phyloP scores from a whole-genome alignment of 2,888 invertebrate genomes.

The Latheticus oryzae region DNA sequence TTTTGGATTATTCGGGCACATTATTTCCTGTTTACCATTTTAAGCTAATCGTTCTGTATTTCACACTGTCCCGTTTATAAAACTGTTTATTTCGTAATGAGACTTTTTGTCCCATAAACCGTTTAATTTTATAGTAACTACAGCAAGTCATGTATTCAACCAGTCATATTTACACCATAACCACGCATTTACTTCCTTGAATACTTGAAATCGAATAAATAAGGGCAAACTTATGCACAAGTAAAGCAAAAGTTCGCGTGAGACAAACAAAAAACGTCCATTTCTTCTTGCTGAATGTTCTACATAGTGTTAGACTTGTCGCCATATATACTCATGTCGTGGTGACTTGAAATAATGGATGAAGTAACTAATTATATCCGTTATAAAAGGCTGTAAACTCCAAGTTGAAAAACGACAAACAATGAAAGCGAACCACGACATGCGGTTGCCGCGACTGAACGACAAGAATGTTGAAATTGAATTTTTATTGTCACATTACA shows the following conservation, averaged over 20 bases:
- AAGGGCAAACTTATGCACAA: constrained; percentile 25
- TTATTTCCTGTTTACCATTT: too few relatives aligned
- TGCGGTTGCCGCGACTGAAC: constrained; percentile 48
- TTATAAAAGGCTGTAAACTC: constrained; percentile 55
- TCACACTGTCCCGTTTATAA: too few relatives aligned
- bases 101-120: constrained; percentile 5
- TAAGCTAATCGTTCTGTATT: too few relatives aligned
- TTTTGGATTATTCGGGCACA: too few relatives aligned
- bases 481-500: constrained; percentile 63
- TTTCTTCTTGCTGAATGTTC: constrained; percentile 26
- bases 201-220: constrained; percentile 6
- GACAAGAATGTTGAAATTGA: constrained; percentile 62
- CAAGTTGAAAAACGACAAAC: constrained; percentile 54
- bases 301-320: constrained; percentile 33
- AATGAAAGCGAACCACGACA: constrained; percentile 49
- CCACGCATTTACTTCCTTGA: constrained; percentile 19
- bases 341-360: constrained; percentile 58
- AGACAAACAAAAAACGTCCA: constrained; percentile 14
- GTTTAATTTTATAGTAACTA: constrained; percentile 6
- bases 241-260: constrained; percentile 32
- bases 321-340: constrained; percentile 31
- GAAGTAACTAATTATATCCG: constrained; percentile 62
- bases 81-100: too few relatives aligned
- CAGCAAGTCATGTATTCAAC: too few relatives aligned
- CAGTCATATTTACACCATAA: constrained; percentile 14